Evolutionary conservation across 2,797 vertebrate species (phyloP).

Genomic region (Girardinus metallicus): DNA sequence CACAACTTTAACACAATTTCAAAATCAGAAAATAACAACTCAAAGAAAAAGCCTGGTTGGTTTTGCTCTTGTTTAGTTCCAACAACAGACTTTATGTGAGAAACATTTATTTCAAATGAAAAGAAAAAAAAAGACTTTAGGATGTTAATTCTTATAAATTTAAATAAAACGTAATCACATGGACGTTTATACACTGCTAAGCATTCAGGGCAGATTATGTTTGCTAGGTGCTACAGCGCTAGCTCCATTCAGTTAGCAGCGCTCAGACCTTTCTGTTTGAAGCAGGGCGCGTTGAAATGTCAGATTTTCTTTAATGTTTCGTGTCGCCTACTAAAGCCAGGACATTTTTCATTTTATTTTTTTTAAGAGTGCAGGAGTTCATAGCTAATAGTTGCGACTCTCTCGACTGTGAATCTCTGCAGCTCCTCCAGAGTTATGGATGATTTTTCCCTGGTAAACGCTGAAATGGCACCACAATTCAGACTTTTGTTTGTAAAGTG

Average conservation of each 20-base stretch:
- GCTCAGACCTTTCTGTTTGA: too few species aligned
- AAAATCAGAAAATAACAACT: background rate
- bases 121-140: too few species aligned
- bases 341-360: rapidly evolving
- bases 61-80: background rate
- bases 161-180: too few species aligned
- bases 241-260: too few species aligned
- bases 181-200: too few species aligned
- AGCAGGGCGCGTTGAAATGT: background rate
- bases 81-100: too few species aligned
- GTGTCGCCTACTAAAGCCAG: background rate
- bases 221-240: too few species aligned
- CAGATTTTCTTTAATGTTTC: background rate
- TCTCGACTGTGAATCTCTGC: background rate
- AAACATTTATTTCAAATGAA: too few species aligned
- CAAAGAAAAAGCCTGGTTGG: background rate
- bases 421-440: background rate
- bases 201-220: too few species aligned
- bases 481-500: background rate
- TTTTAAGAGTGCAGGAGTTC: background rate
- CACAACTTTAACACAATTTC: background rate
- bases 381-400: background rate
- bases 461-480: background rate
- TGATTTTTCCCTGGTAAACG: background rate
- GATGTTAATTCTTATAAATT: too few species aligned